These are phyloP conservation scores for Tyrophagus putrescentiae DNA, from an alignment of 1,140 invertebrate genomes.

Conservation along the genomic window DNA sequence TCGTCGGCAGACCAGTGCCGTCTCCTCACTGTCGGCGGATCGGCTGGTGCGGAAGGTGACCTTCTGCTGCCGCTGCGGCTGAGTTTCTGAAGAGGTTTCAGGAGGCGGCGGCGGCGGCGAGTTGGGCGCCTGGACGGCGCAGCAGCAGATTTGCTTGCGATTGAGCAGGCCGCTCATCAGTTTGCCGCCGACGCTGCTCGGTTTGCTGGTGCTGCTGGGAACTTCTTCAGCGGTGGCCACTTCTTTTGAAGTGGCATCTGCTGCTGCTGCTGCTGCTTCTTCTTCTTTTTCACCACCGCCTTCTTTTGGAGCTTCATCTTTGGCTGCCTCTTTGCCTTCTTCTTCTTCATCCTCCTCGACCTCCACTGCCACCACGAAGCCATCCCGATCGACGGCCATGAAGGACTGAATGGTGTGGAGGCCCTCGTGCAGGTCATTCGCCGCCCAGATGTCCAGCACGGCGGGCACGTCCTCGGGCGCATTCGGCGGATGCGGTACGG, in stretches of 20 bases:
- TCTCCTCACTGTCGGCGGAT: no score
- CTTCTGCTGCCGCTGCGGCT: background rate
- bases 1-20: no score
- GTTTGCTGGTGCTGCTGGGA: no score
- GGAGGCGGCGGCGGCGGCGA: background rate
- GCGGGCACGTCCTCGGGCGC: slow-evolving; percentile 23
- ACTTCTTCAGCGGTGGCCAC: no score
- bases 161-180: background rate
- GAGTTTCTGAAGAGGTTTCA: background rate
- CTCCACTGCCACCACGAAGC: slow-evolving; percentile 26
- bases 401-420: slow-evolving; percentile 26
- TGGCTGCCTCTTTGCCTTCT: background rate
- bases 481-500: slow-evolving; percentile 22
- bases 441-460: slow-evolving; percentile 27
- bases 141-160: background rate
- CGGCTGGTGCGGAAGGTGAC: no score
- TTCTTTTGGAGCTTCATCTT: background rate
- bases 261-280: background rate
- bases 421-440: slow-evolving; percentile 26
- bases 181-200: no score
- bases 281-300: background rate
- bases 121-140: background rate
- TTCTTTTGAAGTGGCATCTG: background rate
- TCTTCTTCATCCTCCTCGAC: slow-evolving; percentile 9
- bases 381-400: slow-evolving; percentile 25